A percentile compares a stretch with the other conserved stretches of the same genome.
These are phyloP conservation scores for Oryzias dopingdopingensis DNA, from an alignment of 2,797 vertebrate genomes.

Conservation along the genomic window DNA sequence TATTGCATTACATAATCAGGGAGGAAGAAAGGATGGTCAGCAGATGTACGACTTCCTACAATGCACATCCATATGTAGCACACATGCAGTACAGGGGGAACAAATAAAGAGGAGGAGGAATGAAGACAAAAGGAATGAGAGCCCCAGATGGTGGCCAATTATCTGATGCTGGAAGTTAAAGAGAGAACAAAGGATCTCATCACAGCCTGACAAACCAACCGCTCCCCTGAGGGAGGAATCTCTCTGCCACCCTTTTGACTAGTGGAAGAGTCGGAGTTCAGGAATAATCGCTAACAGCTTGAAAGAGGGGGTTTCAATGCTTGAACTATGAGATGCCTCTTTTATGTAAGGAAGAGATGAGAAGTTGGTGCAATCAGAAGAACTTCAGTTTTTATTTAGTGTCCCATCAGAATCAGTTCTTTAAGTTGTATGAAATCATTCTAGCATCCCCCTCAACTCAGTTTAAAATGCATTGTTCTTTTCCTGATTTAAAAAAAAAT, in stretches of 20 bases:
- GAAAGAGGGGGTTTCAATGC: conserved; percentile 20
- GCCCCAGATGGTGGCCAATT: conserved; percentile 72
- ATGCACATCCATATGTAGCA: conserved; percentile 45
- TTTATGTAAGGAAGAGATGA: conserved; percentile 10
- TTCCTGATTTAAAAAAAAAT: background rate
- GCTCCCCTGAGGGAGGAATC: conserved; percentile 56
- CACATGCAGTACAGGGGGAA: conserved; percentile 22
- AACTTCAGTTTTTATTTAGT: conserved; percentile 4
- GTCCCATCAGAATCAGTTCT: conserved; percentile 3
- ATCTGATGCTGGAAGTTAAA: conserved; percentile 61
- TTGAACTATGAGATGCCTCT: conserved; percentile 22
- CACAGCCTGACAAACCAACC: conserved; percentile 57
- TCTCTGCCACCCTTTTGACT: conserved; percentile 39
- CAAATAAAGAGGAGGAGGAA: conserved; percentile 15
- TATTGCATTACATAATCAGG: conserved; percentile 61
- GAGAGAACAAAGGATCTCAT: conserved; percentile 70
- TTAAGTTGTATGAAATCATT: conserved; percentile 5
- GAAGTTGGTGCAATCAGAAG: conserved; percentile 6
- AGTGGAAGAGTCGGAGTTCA: conserved; percentile 38
- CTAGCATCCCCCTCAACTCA: too few species aligned
- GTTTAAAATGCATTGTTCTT: too few species aligned
- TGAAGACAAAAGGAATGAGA: conserved; percentile 40
- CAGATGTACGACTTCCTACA: conserved; percentile 64
- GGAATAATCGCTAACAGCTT: conserved; percentile 56
- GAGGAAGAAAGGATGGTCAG: conserved; percentile 52